Base-by-base conservation (phyloP, 2,113 vertebrate species). In the Cavia porcellus region DNA sequence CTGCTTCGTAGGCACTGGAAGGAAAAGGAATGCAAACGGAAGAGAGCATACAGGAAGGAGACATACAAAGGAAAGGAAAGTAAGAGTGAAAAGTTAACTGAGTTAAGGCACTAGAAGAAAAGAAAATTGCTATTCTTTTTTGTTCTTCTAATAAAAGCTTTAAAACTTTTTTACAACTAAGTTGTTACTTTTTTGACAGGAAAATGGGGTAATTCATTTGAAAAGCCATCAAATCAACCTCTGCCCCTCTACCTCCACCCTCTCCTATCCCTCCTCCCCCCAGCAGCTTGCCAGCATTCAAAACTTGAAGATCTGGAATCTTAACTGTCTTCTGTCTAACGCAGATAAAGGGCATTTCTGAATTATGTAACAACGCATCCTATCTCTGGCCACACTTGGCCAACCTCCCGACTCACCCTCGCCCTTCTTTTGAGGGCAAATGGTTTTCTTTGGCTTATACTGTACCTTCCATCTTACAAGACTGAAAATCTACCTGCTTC, bases 161-260 rank as follows among this genome's bases (percentile, higher is more conserved):
- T 55, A 42, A 42, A 32, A 61, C 32, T 30, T 22, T 59, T 81
- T 89, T 32, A 70, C 20, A 74, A 74, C 25, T 64, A 83, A 10
- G 19, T 59, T 45, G 52, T 4, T 61, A 47, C 89, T 32, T 32
- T 42, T 30, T 20, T 42, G 64, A 72, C 25, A 68, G 61, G 96
- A 96, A 81, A 97, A 81, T 93, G 20, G 38, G 85, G 61, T 57
- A 50, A 93, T 94, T 94, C 81, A 95, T 87, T 57, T 50, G 25
- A 88, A 42, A 2, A 59, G 32, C 59, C 95, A 90, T 85, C 94
- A 86, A 92, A 59, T 45, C 62, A 79, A 20, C 35, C 42, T 38
- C 38, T 38, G 38, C 38, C 84, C 35, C 50, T 72, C 42, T 42
- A 2, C 6, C 50, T 47, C 47, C 8, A 80, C 15, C 15, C 45